These are phyloP conservation scores for Papilio demoleus DNA, from an alignment of 2,888 invertebrate genomes.

Conservation along the genomic window DNA sequence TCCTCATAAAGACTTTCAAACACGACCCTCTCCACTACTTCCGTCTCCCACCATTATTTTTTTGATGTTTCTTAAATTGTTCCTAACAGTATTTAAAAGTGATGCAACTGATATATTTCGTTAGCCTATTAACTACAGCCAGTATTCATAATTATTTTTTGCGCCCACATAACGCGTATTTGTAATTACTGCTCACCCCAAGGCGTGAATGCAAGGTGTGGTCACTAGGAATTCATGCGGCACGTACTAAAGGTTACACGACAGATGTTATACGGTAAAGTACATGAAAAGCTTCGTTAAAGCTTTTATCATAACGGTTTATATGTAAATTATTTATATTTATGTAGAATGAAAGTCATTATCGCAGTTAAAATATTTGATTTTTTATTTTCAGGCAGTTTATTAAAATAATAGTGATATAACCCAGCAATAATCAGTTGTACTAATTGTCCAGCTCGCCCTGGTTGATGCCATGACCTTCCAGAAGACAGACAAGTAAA, in stretches of 20 bases:
- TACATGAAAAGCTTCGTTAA: conserved; percentile 30
- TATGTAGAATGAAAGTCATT: too few species aligned
- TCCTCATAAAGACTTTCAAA: too few species aligned
- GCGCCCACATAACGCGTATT: conserved; percentile 54
- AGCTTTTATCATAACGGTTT: conserved; percentile 33
- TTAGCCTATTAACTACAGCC: conserved; percentile 1
- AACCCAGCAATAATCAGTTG: too few species aligned
- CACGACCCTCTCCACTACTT: too few species aligned
- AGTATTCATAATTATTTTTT: conserved; percentile 50
- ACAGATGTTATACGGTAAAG: conserved; percentile 64
- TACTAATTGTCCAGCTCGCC: too few species aligned
- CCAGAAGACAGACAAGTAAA: too few species aligned
- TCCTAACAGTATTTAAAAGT: conserved; percentile 7
- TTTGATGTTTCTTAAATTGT: too few species aligned
- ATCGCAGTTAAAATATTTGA: too few species aligned
- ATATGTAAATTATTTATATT: neutral
- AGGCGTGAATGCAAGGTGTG: conserved; percentile 55
- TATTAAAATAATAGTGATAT: too few species aligned
- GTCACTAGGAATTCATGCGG: conserved; percentile 46
- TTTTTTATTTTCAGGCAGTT: too few species aligned
- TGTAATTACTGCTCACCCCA: conserved; percentile 48
- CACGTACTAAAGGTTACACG: conserved; percentile 58
- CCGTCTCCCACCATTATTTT: too few species aligned
- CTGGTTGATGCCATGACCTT: too few species aligned
- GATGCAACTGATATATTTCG: conserved; percentile 2